Evolutionary conservation across 2,113 vertebrate genomes (phyloP), one percentile per base, ranked within the genome.

Genomic region (Sylvietta virens): DNA sequence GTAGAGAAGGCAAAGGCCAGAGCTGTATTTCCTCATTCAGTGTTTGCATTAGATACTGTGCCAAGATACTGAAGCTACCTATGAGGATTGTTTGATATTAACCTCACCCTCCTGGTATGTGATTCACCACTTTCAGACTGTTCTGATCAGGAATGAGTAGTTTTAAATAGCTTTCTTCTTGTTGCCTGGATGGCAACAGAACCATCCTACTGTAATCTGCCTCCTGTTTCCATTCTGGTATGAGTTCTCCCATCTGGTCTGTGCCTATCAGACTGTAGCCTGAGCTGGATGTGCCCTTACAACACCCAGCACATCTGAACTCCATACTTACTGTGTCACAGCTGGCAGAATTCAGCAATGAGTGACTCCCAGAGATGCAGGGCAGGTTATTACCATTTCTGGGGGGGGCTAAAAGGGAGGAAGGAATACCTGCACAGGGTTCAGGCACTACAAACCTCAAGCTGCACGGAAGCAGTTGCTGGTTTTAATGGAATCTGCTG

Each of bases 261-360:
- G 0, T 4, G 30, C 37, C 78, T 23, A 0, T 44, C 30, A 45
- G 64, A 3, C 37, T 39, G 2, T 2, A 71, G 35, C 44, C 44
- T 3, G 20, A 45, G 83, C 51, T 86, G 51, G n/a, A 6, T 44
- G 14, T 58, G 27, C 21, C 70, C 39, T 74, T 28, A 4, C 20
- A 53, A 14, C 35, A 24, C 57, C 39, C 61, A 72, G n/a, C n/a
- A 62, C 45, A 44, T 12, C 22, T 37, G 7, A 61, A 53, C 13
- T 30, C 54, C 2, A 0, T 2, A 4, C 1, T 1, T 6, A 2
- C 6, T 61, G 35, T 31, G 5, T 35, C 45, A 39, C 5, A 73
- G 40, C 21, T 67, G 48, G 14, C 30, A 66, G 33, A 54, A 72
- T 9, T 31, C 30, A 21, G 50, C 13, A 19, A 1, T 1, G 6